These are phyloP conservation scores for Luperina testacea DNA, from an alignment of 2,888 invertebrate genomes.

Conservation along the genomic window DNA sequence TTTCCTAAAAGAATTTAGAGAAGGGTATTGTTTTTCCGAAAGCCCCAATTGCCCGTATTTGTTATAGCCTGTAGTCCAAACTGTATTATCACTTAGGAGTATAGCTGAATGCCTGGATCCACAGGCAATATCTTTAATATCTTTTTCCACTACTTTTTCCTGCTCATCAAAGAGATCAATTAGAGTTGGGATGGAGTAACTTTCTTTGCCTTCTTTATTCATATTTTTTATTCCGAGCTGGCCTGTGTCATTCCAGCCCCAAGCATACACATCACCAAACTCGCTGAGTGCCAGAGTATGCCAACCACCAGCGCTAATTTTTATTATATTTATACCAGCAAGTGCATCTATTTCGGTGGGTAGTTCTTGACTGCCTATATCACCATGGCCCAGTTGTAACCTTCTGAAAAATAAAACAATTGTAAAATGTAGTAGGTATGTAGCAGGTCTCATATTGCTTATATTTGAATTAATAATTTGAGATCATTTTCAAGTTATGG, in stretches of 20 bases:
- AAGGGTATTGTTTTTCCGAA: constrained; percentile 72
- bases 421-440: not conserved
- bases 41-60: constrained; percentile 94
- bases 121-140: constrained; percentile 92
- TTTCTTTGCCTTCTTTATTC: constrained; percentile 68
- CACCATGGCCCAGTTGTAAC: constrained; percentile 96
- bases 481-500: not conserved
- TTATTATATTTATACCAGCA: constrained; percentile 93
- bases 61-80: constrained; percentile 95
- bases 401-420: constrained; percentile 90
- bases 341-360: constrained; percentile 93
- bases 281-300: constrained; percentile 95
- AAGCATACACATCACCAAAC: constrained; percentile 95
- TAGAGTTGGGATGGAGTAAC: constrained; percentile 79
- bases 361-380: constrained; percentile 90
- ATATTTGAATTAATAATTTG: not conserved
- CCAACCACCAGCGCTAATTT: constrained; percentile 96
- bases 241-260: constrained; percentile 98
- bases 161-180: constrained; percentile 82
- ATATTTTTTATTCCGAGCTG: constrained; percentile 92
- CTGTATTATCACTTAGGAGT: constrained; percentile 91
- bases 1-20: constrained; percentile 76
- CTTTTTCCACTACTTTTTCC: constrained; percentile 84
- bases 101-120: constrained; percentile 94
- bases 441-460: not conserved